A percentile compares a stretch with the other conserved stretches of the same genome.
Conservation (phyloP, 2,113 vertebrate genomes). For the Rana temporaria region DNA sequence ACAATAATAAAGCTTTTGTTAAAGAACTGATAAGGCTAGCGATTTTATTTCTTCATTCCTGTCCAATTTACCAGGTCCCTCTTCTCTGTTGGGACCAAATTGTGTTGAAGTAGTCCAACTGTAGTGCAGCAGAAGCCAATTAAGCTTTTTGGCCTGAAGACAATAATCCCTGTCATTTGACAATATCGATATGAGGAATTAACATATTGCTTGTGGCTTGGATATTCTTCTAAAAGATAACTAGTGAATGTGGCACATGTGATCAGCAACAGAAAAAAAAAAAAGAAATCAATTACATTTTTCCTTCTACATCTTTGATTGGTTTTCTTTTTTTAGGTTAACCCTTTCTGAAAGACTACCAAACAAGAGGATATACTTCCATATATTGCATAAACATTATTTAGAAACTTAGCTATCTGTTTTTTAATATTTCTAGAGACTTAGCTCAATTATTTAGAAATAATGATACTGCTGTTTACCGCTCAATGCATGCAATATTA, state of each 20-base stretch:
- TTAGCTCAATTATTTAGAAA: too few species aligned
- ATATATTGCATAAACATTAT: too few species aligned
- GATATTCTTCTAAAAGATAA: constrained; percentile 9
- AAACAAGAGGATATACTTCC: neutral
- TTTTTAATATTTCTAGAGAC: too few species aligned
- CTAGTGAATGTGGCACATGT: neutral
- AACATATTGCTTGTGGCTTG: constrained; percentile 51
- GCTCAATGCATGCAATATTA: too few species aligned
- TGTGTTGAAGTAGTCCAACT: constrained; percentile 29
- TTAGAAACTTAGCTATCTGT: too few species aligned
- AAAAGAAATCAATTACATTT: constrained; percentile 7
- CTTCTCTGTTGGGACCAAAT: constrained; percentile 13
- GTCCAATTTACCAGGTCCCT: constrained; percentile 42
- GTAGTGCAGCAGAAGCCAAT: constrained; percentile 36
- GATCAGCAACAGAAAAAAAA: neutral
- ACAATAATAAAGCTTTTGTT: constrained; percentile 2
- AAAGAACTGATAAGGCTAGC: constrained; percentile 14
- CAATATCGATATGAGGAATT: constrained; percentile 32
- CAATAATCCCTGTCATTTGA: constrained; percentile 36
- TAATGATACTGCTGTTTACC: too few species aligned
- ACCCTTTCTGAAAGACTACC: neutral
- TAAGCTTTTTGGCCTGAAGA: constrained; percentile 51
- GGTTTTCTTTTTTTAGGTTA: neutral
- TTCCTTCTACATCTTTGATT: neutral
- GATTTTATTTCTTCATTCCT: constrained; percentile 22